Evolutionary conservation across 2,797 vertebrate genomes (phyloP).

Genomic region (Eurystomus glaucurus): DNA sequence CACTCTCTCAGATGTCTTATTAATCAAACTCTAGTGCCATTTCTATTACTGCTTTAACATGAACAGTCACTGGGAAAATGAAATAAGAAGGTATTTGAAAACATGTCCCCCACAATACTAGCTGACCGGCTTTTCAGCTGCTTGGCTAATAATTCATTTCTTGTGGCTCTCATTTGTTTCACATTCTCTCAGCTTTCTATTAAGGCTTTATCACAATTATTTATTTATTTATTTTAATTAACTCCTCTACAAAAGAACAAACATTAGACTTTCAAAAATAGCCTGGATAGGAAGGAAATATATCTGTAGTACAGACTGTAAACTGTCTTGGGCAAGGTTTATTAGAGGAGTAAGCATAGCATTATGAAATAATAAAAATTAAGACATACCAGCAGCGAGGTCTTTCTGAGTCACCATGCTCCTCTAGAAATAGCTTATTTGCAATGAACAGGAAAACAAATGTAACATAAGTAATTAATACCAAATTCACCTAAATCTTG

Average conservation of each 20-base stretch:
- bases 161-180: slow-evolving; percentile 2
- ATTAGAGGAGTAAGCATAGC: neutral
- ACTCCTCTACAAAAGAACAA: neutral
- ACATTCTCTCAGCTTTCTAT: neutral
- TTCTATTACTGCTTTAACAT: slow-evolving; percentile 11
- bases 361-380: neutral
- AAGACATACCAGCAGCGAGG: neutral
- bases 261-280: neutral
- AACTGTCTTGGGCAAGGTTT: neutral
- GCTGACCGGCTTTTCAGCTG: neutral
- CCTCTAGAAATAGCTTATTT: neutral
- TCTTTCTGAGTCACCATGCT: neutral
- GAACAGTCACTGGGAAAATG: neutral
- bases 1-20: neutral
- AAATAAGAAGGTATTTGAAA: slow-evolving; percentile 2
- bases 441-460: neutral
- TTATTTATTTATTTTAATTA: neutral
- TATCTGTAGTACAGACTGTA: neutral
- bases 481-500: neutral
- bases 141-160: neutral
- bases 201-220: neutral
- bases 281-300: neutral
- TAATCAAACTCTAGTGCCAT: neutral
- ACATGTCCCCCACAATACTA: neutral
- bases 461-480: neutral